Evolutionary conservation across 2,113 vertebrate species (phyloP).

Genomic region (Helogale parvula): DNA sequence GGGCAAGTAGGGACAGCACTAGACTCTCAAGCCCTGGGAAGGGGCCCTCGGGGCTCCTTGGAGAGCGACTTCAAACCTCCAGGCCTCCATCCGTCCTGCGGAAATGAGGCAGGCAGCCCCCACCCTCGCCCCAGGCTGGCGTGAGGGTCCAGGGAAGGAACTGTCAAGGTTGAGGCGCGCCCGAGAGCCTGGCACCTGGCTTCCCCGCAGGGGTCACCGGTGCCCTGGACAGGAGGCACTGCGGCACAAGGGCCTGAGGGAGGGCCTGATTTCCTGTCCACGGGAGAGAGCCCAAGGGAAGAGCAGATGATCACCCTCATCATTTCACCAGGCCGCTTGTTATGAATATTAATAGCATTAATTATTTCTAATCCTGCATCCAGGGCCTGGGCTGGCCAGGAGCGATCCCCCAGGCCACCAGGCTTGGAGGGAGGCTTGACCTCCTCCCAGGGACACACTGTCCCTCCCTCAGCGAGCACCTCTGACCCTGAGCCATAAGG

Average conservation of each 20-base stretch:
- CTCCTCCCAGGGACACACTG: not conserved
- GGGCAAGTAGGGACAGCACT: not conserved
- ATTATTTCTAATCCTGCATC: not conserved
- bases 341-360: constrained; percentile 8
- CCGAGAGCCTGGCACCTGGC: not conserved
- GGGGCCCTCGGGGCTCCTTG: not conserved
- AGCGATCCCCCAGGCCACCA: not conserved
- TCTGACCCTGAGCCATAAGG: not conserved
- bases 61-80: not conserved
- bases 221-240: not conserved
- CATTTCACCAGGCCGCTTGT: not conserved
- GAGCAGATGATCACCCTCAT: not conserved
- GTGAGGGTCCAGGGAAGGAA: not conserved
- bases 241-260: fast-evolving
- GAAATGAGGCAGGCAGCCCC: not conserved
- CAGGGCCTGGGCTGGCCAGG: not conserved
- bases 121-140: not conserved
- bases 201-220: not conserved
- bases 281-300: not conserved
- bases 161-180: not conserved
- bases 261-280: not conserved
- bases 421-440: not conserved
- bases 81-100: not conserved
- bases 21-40: not conserved
- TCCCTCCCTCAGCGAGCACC: not conserved